Conservation (phyloP, 2,797 vertebrate genomes). For the Helostoma temminkii region DNA sequence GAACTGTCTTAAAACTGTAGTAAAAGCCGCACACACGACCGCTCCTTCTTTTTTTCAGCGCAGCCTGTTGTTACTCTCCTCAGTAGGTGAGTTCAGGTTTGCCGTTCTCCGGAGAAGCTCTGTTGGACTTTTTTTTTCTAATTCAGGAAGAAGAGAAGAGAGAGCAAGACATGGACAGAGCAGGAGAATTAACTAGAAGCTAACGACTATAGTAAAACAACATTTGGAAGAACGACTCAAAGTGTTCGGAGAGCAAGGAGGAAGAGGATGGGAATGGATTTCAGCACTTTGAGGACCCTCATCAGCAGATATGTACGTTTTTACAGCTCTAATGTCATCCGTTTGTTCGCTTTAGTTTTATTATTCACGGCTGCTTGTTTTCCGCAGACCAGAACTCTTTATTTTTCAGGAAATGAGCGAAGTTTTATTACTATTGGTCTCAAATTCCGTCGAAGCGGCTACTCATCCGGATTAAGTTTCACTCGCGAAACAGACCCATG, state of each 20-base stretch:
- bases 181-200: constrained; percentile 68
- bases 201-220: constrained; percentile 49
- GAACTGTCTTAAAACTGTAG: not conserved
- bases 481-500: constrained; percentile 11
- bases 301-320: constrained; percentile 95
- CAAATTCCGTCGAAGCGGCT: constrained; percentile 45
- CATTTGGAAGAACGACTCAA: constrained; percentile 38
- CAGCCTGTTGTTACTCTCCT: not conserved
- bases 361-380: not conserved
- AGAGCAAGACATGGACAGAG: constrained; percentile 75
- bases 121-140: not conserved
- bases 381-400: not conserved
- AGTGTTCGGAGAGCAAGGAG: constrained; percentile 25
- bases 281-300: constrained; percentile 90
- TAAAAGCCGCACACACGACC: not conserved
- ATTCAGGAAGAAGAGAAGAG: constrained; percentile 42
- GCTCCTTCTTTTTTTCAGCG: constrained; percentile 20
- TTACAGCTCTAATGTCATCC: not conserved
- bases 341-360: not conserved
- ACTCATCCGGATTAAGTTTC: constrained; percentile 70
- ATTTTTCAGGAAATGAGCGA: not conserved
- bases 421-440: constrained; percentile 26
- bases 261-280: constrained; percentile 88
- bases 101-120: not conserved
- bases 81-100: constrained; percentile 28